These are phyloP conservation scores for Drosophila orena DNA, from an alignment of 1,140 invertebrate species.

Conservation along the genomic window DNA sequence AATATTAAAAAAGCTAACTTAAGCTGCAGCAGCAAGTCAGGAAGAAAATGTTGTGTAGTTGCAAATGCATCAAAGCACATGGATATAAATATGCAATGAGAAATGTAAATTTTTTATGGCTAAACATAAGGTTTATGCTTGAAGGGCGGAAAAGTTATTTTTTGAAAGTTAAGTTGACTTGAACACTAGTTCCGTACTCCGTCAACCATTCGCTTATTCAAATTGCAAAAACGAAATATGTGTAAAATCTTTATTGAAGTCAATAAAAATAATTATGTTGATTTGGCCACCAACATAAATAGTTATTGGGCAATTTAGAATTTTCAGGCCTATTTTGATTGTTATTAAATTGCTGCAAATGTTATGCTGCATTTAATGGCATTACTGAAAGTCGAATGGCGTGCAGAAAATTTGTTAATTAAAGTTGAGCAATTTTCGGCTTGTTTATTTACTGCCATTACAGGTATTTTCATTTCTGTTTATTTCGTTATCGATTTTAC, in stretches of 20 bases:
- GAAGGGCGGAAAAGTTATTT: not conserved
- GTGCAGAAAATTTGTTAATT: conserved; percentile 55
- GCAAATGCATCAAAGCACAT: conserved; percentile 33
- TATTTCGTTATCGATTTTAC: conserved; percentile 57
- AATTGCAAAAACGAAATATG: not conserved
- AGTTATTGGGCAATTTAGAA: not conserved
- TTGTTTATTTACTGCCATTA: conserved; percentile 54
- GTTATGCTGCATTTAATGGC: conserved; percentile 17
- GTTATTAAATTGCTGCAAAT: conserved; percentile 36
- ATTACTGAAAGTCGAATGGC: conserved; percentile 14
- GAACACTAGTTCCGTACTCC: too few species aligned
- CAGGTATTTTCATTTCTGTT: conserved; percentile 49
- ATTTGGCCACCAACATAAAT: not conserved
- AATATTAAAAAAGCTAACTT: conserved; percentile 30
- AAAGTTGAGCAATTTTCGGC: conserved; percentile 45
- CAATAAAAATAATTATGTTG: not conserved
- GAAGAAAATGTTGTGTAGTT: conserved; percentile 27
- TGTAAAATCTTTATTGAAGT: not conserved
- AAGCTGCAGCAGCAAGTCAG: conserved; percentile 30
- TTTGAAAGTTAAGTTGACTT: not conserved
- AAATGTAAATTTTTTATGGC: conserved; percentile 10
- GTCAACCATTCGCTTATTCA: too few species aligned
- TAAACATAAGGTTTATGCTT: too few species aligned
- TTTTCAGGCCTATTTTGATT: conserved; percentile 8
- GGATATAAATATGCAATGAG: conserved; percentile 49